A percentile compares a stretch with the other conserved stretches of the same genome.
Conservation (phyloP, 2,113 vertebrate genomes). For the Catharus fuscescens region DNA sequence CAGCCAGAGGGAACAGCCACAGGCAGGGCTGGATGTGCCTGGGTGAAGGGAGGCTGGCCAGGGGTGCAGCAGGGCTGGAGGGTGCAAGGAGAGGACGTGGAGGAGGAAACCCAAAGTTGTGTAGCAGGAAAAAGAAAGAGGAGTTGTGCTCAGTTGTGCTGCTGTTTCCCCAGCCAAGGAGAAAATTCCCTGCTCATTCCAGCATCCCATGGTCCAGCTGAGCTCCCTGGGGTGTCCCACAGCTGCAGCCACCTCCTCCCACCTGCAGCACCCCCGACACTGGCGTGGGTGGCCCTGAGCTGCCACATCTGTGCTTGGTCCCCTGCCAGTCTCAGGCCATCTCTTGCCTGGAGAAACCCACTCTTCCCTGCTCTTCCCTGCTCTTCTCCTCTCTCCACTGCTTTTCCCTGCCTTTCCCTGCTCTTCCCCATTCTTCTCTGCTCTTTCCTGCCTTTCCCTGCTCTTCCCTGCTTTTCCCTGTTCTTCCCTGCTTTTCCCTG, state of each 20-base stretch:
- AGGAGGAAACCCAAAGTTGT: not conserved
- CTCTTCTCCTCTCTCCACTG: too few relatives aligned
- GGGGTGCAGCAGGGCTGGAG: fast-evolving
- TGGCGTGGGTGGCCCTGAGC: not conserved
- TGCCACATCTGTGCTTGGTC: not conserved
- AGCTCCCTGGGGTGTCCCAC: not conserved
- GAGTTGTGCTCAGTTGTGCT: fast-evolving
- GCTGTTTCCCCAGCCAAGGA: not conserved
- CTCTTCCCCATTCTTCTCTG: not conserved
- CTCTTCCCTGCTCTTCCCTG: not conserved
- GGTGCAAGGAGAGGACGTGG: not conserved
- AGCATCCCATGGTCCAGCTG: not conserved
- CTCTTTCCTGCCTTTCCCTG: fast-evolving
- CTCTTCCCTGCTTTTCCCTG: too few relatives aligned
- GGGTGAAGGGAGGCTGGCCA: not conserved
- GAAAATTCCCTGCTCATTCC: not conserved
- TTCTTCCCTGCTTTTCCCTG: fast-evolving
- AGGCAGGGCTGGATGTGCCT: not conserved
- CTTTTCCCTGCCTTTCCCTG: not conserved
- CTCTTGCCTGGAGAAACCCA: fast-evolving
- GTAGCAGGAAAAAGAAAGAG: not conserved
- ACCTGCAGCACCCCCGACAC: not conserved
- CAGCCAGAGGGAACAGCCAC: not conserved
- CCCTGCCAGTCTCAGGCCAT: not conserved
- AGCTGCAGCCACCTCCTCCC: not conserved